A percentile compares a stretch with the other conserved stretches of the same genome.
phyloP scores from a whole-genome alignment of 2,888 invertebrate genomes.

The Zaprionus lineosus region DNA sequence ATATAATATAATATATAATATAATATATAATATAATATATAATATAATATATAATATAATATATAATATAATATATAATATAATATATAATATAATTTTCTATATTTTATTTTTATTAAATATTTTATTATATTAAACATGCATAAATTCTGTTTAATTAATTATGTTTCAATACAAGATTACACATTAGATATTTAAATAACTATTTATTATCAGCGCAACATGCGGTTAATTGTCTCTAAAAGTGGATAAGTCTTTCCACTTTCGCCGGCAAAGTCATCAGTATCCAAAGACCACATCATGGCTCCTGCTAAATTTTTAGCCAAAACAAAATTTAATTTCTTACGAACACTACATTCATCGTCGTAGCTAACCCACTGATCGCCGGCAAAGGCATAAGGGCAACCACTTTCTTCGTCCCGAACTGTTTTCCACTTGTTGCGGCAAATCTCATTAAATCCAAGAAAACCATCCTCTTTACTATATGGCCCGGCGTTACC shows the following conservation, averaged over 20 bases:
- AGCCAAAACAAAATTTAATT: conserved; percentile 91
- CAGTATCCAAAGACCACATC: conserved; percentile 91
- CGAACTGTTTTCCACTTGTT: conserved; percentile 79
- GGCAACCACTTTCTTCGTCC: conserved; percentile 84
- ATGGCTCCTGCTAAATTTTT: conserved; percentile 89
- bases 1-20: too few relatives aligned
- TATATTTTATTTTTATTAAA: too few relatives aligned
- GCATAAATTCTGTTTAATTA: too few relatives aligned
- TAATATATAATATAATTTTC: too few relatives aligned
- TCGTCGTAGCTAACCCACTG: conserved; percentile 97
- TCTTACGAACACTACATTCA: conserved; percentile 89
- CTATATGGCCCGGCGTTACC: conserved; percentile 84
- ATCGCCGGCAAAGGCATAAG: conserved; percentile 91
- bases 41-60: too few relatives aligned
- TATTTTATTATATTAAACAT: too few relatives aligned
- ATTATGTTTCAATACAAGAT: too few relatives aligned
- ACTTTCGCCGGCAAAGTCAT: conserved; percentile 95
- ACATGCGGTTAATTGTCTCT: conserved; percentile 69
- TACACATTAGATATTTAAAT: too few relatives aligned
- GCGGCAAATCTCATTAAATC: conserved; percentile 88
- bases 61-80: too few relatives aligned
- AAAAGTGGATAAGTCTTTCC: conserved; percentile 86
- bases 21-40: too few relatives aligned
- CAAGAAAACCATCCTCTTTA: conserved; percentile 85
- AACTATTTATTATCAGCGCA: conserved; percentile 69